Conservation (phyloP, 2,888 invertebrate species). For the Ophion slaviceki region DNA sequence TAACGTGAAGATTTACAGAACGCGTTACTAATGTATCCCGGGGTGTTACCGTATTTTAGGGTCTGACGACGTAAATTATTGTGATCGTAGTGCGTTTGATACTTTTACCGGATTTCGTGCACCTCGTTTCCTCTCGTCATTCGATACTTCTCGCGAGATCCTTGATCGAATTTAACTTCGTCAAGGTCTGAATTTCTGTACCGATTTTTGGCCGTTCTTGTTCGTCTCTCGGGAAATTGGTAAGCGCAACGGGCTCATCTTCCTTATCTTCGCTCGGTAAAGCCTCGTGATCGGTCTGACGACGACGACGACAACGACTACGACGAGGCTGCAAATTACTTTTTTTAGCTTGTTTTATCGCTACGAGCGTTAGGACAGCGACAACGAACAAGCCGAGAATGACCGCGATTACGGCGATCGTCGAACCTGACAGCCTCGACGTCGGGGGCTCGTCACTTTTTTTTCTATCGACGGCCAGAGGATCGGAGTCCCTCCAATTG, state of each 20-base stretch:
- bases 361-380: slow-evolving; percentile 65
- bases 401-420: slow-evolving; percentile 68
- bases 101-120: slow-evolving; percentile 58
- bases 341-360: slow-evolving; percentile 64
- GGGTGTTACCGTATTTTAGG: not conserved
- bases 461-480: slow-evolving; percentile 1
- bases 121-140: slow-evolving; percentile 65
- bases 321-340: slow-evolving; percentile 60
- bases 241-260: slow-evolving; percentile 19
- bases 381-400: slow-evolving; percentile 67
- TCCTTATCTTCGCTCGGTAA: slow-evolving; percentile 6
- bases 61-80: slow-evolving; percentile 56
- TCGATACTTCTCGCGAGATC: slow-evolving; percentile 64
- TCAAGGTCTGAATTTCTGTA: slow-evolving; percentile 47
- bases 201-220: slow-evolving; percentile 6
- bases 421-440: slow-evolving; percentile 66
- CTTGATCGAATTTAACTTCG: slow-evolving; percentile 49
- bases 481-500: slow-evolving; percentile 84
- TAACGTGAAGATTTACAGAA: no score
- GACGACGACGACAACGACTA: not conserved
- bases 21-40: no score
- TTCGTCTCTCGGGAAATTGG: slow-evolving; percentile 7
- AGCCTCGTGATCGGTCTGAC: slow-evolving; percentile 35
- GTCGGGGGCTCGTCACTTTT: not conserved
- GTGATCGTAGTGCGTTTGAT: slow-evolving; percentile 55